Conservation (phyloP, 2,888 invertebrate species). For the Labia minor region DNA sequence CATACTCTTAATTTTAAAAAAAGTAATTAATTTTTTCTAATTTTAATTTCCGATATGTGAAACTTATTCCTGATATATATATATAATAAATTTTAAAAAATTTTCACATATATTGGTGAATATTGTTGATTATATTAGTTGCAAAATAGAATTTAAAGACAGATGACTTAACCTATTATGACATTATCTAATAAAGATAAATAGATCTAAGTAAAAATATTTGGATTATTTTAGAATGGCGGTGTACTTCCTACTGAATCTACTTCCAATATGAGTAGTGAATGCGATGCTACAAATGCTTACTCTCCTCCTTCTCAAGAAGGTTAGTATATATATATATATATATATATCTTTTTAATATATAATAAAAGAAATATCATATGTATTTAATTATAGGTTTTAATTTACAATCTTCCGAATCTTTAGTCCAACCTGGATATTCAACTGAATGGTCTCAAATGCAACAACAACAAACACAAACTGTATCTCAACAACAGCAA, state of each 20-base stretch:
- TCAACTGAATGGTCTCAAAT: constrained; percentile 29
- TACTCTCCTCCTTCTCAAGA: not conserved
- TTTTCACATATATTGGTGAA: too few species aligned
- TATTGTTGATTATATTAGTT: too few species aligned
- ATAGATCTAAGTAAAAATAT: too few species aligned
- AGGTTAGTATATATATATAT: not conserved
- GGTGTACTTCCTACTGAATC: constrained; percentile 32
- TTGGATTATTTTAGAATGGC: constrained; percentile 34
- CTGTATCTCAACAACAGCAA: constrained; percentile 32
- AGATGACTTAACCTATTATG: too few species aligned
- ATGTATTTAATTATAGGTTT: not conserved
- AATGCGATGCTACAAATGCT: not conserved
- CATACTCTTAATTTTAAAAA: too few species aligned
- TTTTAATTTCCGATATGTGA: too few species aligned
- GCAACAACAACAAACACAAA: constrained; percentile 30
- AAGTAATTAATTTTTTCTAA: too few species aligned
- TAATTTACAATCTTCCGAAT: not conserved
- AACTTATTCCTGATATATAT: too few species aligned
- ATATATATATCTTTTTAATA: not conserved
- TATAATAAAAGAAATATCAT: not conserved
- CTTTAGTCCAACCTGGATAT: not conserved
- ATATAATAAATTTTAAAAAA: too few species aligned
- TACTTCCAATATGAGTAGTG: not conserved
- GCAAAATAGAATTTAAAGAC: too few species aligned
- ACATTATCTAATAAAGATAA: too few species aligned